phyloP scores from a whole-genome alignment of 2,888 invertebrate species.

The Apoda limacodes region DNA sequence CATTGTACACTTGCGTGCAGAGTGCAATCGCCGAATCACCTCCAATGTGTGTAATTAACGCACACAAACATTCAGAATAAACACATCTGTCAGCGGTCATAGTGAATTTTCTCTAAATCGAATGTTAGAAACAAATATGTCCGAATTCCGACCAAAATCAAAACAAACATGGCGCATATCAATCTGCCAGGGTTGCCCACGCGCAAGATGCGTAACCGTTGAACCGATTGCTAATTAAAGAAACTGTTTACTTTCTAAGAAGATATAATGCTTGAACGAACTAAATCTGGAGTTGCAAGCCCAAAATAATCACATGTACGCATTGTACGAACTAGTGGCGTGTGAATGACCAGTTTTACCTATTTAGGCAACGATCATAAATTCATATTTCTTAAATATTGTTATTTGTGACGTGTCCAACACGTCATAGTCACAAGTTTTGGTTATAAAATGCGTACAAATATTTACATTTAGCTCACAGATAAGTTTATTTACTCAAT shows the following conservation, averaged over 20 bases:
- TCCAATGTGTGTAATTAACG: too few species aligned
- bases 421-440: too few species aligned
- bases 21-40: too few species aligned
- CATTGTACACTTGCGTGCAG: too few species aligned
- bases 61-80: too few species aligned
- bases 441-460: too few species aligned
- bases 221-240: conserved; percentile 52
- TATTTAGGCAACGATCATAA: conserved; percentile 28
- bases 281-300: conserved; percentile 47
- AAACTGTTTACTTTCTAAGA: conserved; percentile 48
- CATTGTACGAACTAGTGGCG: conserved; percentile 21
- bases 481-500: too few species aligned
- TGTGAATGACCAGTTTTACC: conserved; percentile 25
- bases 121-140: conserved; percentile 51
- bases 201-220: conserved; percentile 39
- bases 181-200: conserved; percentile 49
- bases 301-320: conserved; percentile 50
- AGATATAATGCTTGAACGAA: conserved; percentile 44
- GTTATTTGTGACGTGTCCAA: too few species aligned
- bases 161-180: conserved; percentile 44
- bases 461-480: too few species aligned
- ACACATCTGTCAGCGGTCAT: conserved; percentile 46
- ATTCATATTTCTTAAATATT: too few species aligned
- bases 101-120: conserved; percentile 59
- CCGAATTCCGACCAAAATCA: conserved; percentile 31